phyloP scores from a whole-genome alignment of 1,140 invertebrate species.

The Zaprionus inermis region DNA sequence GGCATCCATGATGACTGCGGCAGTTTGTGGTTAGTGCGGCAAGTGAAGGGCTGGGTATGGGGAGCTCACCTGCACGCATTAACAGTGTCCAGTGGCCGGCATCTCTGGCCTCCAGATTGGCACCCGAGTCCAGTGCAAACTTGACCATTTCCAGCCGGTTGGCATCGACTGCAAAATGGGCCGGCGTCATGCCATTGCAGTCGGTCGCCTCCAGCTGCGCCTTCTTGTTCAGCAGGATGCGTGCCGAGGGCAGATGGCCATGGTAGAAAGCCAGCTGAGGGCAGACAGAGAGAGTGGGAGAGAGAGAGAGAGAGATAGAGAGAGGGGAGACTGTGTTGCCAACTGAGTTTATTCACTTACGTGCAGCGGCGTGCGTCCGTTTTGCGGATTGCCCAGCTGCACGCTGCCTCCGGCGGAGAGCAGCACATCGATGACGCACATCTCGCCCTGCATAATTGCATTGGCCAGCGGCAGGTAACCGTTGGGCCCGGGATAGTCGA shows the following conservation, averaged over 20 bases:
- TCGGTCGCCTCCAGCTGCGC: conserved; percentile 70
- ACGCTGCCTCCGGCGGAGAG: conserved; percentile 75
- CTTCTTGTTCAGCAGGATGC: conserved; percentile 79
- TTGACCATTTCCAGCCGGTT: conserved; percentile 77
- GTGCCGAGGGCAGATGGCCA: conserved; percentile 72
- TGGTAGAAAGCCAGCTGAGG: conserved; percentile 73
- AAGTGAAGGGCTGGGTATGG: neutral
- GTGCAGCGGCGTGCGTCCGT: conserved; percentile 70
- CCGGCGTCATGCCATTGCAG: conserved; percentile 75
- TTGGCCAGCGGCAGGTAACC: conserved; percentile 76
- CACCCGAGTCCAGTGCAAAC: conserved; percentile 74
- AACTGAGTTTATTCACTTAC: conserved; percentile 45
- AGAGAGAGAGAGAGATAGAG: neutral
- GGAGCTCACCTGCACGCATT: conserved; percentile 68
- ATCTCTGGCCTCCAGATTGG: conserved; percentile 72
- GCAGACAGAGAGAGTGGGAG: neutral
- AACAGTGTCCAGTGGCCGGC: conserved; percentile 74
- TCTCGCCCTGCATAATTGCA: conserved; percentile 74
- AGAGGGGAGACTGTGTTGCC: neutral
- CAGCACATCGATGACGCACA: conserved; percentile 75
- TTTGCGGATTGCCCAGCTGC: conserved; percentile 67
- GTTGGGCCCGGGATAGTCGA: conserved; percentile 73
- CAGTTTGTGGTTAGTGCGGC: neutral
- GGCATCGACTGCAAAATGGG: conserved; percentile 77
- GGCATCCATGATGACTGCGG: conserved; percentile 71